Base-by-base conservation (phyloP, 2,113 vertebrate genomes). In the Bambusicola thoracicus region DNA sequence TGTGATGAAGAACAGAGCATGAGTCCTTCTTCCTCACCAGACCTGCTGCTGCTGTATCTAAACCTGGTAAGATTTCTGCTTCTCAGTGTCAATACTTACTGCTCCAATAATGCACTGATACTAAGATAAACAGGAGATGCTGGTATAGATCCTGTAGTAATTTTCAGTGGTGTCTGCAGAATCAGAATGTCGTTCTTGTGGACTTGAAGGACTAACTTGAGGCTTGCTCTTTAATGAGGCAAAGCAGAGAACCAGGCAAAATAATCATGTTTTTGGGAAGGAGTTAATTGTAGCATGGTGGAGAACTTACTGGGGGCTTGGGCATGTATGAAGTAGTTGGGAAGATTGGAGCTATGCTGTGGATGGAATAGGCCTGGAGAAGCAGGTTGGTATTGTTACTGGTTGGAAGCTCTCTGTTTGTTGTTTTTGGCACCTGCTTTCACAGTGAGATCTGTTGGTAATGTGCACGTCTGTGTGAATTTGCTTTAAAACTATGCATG, bases 121-220 rank as follows among this genome's bases (percentile, higher is more conserved):
- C 30, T 92, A 55, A 91, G 70, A 41, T 2, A 25, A 75, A 56
- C 30, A 46, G 32, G 56, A 79, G 74, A 7, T 74, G 74, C 59
- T 79, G 74, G 20, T 62, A 6, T 59, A 62, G 32, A 30, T 67
- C 87, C 58, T 83, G 18, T 48, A 83, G 70, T 69, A 74, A 51
- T 89, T 88, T 82, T 58, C 16, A 56, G n/a, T 85, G 49, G 76
- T 38, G 55, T 96, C 92, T 96, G 61, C 44, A 27, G 53, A 87
- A 62, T 65, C 2, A 38, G 25, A 40, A 63, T 19, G 36, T 38
- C 14, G 2, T 38, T 16, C 14, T 25, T 62, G 61, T 36, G 36
- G 25, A 40, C 61, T 40, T 40, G 15, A 12, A 63, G 25, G 61
- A 29, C 10, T 38, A 29, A 63, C 36, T 27, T 18, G 15, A 15